Conservation (phyloP, 2,113 vertebrate species). For the Oncorhynchus keta region DNA sequence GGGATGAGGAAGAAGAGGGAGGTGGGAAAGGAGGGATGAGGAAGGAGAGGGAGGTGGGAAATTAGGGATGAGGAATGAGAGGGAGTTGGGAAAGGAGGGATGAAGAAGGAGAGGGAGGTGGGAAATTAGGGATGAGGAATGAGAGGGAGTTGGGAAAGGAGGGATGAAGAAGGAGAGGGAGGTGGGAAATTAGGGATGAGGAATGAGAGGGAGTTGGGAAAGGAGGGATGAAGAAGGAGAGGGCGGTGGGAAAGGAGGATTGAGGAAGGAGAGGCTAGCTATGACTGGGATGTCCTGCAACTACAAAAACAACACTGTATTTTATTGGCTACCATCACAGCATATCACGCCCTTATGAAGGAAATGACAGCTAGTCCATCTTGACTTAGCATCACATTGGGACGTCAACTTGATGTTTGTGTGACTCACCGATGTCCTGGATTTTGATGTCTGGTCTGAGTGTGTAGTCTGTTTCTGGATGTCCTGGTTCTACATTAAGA, state of each 20-base stretch:
- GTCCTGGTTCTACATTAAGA: slow-evolving; percentile 83
- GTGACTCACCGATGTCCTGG: slow-evolving; percentile 88
- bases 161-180: slow-evolving; percentile 26
- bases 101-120: background rate
- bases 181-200: background rate
- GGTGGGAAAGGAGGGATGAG: background rate
- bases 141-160: slow-evolving; percentile 10
- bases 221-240: too few species aligned
- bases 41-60: too few species aligned
- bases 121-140: slow-evolving; percentile 32
- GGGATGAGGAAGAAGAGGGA: too few species aligned
- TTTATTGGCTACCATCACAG: background rate
- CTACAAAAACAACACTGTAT: background rate
- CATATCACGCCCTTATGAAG: background rate
- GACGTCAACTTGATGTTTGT: background rate
- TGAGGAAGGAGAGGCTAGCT: too few species aligned
- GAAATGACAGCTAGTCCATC: background rate
- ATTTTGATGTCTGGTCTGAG: slow-evolving; percentile 92
- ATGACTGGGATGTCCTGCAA: background rate
- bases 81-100: too few species aligned
- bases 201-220: too few species aligned
- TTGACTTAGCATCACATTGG: background rate
- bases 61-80: too few species aligned
- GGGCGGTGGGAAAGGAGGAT: too few species aligned
- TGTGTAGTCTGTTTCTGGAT: slow-evolving; percentile 91